phyloP scores from a whole-genome alignment of 2,888 invertebrate genomes.

The Cordylochernes scorpioides region DNA sequence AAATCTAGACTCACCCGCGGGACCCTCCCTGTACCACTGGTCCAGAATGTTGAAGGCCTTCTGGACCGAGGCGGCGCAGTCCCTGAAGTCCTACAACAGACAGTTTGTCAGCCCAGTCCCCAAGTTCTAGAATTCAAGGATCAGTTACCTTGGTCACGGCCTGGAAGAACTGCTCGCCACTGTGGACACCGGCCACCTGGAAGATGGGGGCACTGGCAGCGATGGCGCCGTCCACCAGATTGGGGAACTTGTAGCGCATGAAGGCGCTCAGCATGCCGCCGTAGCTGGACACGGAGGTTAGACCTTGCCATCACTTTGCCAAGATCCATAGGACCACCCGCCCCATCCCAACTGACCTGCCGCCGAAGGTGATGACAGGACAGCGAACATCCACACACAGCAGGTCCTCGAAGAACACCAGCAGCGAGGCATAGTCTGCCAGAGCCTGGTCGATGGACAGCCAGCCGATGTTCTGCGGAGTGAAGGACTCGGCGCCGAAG shows the following conservation, averaged over 20 bases:
- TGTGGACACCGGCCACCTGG: constrained; percentile 16
- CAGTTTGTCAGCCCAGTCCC: too few relatives aligned
- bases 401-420: too few relatives aligned
- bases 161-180: constrained; percentile 19
- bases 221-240: constrained; percentile 19
- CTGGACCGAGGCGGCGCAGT: too few relatives aligned
- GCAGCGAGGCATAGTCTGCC: constrained; percentile 20
- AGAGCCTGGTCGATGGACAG: constrained; percentile 21
- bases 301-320: too few relatives aligned
- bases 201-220: constrained; percentile 22
- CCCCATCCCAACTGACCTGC: too few relatives aligned
- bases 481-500: constrained; percentile 18
- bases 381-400: too few relatives aligned
- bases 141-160: constrained; percentile 17
- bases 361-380: constrained; percentile 22
- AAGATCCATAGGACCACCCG: too few relatives aligned
- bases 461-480: constrained; percentile 17
- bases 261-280: constrained; percentile 22
- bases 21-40: too few relatives aligned
- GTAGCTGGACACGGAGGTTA: too few relatives aligned
- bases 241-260: constrained; percentile 22
- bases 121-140: background rate
- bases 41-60: too few relatives aligned
- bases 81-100: too few relatives aligned
- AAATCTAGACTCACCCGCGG: too few relatives aligned